A percentile compares a stretch with the other conserved stretches of the same genome.
These are phyloP conservation scores for Solea solea DNA, from an alignment of 2,113 vertebrate genomes.

Conservation along the genomic window DNA sequence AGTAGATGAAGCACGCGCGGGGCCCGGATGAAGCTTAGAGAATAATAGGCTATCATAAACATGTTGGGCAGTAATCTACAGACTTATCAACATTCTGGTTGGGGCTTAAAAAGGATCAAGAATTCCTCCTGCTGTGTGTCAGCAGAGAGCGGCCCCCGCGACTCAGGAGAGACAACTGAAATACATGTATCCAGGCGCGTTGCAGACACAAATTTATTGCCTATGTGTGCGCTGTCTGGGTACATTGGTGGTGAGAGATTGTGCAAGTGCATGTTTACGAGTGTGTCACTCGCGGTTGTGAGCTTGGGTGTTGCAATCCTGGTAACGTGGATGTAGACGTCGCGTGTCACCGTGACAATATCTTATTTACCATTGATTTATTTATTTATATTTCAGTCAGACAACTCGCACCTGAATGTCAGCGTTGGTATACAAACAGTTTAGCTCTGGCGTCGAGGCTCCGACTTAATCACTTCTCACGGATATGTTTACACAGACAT, in stretches of 20 bases:
- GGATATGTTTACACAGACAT: too few relatives aligned
- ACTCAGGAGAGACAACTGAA: constrained; percentile 32
- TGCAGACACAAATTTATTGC: constrained; percentile 32
- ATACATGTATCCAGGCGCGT: constrained; percentile 34
- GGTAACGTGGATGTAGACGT: not conserved
- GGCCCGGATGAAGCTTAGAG: constrained; percentile 63
- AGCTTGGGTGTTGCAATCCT: constrained; percentile 9
- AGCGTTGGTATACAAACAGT: too few relatives aligned
- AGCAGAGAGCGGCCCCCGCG: constrained; percentile 43
- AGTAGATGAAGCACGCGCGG: constrained; percentile 68
- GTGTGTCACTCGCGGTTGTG: not conserved
- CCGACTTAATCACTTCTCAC: too few relatives aligned
- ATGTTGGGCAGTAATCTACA: constrained; percentile 76
- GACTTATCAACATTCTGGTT: constrained; percentile 74
- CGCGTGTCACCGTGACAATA: not conserved
- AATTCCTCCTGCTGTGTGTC: constrained; percentile 65
- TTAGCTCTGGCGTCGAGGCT: too few relatives aligned
- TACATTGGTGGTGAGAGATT: not conserved
- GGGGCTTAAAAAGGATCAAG: constrained; percentile 71
- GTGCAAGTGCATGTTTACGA: not conserved
- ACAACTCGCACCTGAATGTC: too few relatives aligned
- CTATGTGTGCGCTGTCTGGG: not conserved
- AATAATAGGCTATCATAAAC: constrained; percentile 81
- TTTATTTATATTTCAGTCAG: too few relatives aligned
- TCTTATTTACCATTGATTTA: too few relatives aligned